Evolutionary conservation across 1,140 invertebrate species (phyloP).

Genomic region (Drosophila saltans): DNA sequence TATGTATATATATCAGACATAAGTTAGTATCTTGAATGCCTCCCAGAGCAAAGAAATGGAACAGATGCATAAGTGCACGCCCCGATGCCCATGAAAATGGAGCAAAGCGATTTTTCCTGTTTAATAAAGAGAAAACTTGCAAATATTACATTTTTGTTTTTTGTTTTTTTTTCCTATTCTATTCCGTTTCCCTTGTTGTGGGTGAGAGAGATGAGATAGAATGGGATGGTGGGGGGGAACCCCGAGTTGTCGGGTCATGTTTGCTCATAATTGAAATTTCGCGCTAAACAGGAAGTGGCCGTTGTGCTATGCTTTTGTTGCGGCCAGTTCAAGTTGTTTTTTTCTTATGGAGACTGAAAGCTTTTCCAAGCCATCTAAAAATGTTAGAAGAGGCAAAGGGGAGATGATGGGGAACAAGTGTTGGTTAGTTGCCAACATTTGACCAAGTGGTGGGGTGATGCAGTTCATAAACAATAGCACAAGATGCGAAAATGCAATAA

Average conservation of each 20-base stretch:
- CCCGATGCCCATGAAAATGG: constrained; percentile 71
- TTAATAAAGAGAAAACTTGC: constrained; percentile 61
- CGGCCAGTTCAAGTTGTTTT: constrained; percentile 64
- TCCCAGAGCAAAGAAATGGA: constrained; percentile 51
- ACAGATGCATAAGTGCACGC: constrained; percentile 72
- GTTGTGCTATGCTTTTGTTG: constrained; percentile 48
- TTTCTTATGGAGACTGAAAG: constrained; percentile 40
- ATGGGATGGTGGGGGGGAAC: constrained; percentile 2
- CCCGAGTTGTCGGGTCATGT: constrained; percentile 46
- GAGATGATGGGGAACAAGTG: not conserved
- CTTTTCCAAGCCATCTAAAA: constrained; percentile 30
- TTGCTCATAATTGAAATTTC: constrained; percentile 78
- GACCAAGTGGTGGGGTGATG: constrained; percentile 36
- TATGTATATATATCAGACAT: constrained; percentile 13
- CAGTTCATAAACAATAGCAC: constrained; percentile 58
- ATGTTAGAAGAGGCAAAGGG: not conserved
- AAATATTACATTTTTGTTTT: constrained; percentile 63
- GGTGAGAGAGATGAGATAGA: not conserved
- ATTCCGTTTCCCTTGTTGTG: not conserved
- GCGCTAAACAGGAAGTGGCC: constrained; percentile 76
- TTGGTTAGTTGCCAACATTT: constrained; percentile 41
- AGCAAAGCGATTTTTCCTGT: constrained; percentile 71
- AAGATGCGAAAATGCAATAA: constrained; percentile 61
- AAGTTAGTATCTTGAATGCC: constrained; percentile 17
- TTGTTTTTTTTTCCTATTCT: not conserved